phyloP scores from a whole-genome alignment of 2,797 vertebrate species.

The Staurois parvus region DNA sequence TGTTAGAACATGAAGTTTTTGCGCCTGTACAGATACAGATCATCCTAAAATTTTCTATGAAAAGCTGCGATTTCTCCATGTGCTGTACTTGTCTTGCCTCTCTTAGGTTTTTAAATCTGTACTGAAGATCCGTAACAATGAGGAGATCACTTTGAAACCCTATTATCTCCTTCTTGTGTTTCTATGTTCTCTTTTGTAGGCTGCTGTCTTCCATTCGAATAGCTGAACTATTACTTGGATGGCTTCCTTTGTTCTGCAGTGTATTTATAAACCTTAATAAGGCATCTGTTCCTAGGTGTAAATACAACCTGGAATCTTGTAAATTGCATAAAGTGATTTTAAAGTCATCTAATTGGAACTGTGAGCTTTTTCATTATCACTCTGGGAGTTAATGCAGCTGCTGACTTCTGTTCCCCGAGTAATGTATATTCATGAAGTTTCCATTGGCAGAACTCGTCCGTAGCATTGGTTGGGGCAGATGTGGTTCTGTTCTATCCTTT shows the following conservation, averaged over 20 bases:
- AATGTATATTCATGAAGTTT: slow-evolving; percentile 33
- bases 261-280: slow-evolving; percentile 38
- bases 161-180: slow-evolving; percentile 6
- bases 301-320: slow-evolving; percentile 33
- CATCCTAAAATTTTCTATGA: no score
- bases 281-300: slow-evolving; percentile 15
- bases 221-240: neutral
- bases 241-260: neutral
- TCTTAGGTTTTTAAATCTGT: no score
- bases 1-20: no score
- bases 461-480: neutral
- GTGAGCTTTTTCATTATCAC: slow-evolving; percentile 30
- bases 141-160: neutral
- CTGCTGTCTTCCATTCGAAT: neutral
- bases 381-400: neutral
- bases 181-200: neutral
- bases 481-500: neutral
- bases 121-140: no score
- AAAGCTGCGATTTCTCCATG: no score
- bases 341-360: neutral
- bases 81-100: no score
- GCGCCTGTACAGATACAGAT: no score
- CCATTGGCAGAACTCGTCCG: neutral
- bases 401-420: neutral
- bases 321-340: slow-evolving; percentile 14